Base-by-base conservation (phyloP, 2,888 invertebrate genomes). In the Ochropacha duplaris region DNA sequence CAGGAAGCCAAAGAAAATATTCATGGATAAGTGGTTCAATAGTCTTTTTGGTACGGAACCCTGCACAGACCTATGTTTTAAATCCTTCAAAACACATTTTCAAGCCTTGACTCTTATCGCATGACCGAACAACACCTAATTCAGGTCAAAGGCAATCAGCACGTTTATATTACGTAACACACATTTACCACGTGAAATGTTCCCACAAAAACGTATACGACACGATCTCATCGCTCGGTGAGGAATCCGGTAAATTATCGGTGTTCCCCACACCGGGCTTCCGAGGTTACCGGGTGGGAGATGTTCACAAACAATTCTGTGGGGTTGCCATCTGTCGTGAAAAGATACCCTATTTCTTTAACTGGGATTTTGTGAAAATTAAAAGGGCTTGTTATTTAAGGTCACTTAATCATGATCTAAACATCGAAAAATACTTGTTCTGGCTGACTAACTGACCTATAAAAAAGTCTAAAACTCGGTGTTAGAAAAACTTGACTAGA, bases 101-200 rank as follows among this genome's bases (percentile, higher is more conserved):
- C n/a, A n/a, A 36, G n/a, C n/a, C 9, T 5, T 5, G 2, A 12
- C n/a, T 5, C 9, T 36, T 36, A 4, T 9, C 9, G n/a, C 36
- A n/a, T n/a, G 5, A 34, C 14, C 2, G 3, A 31, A 0, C 1
- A 36, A 22, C 49, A 14, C 31, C n/a, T 28, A 28, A 28, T 31
- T 12, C 16, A 52, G 28, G 50, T 56, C 9, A 28, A 14, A 44
- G 44, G 56, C 26, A 50, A 55, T 24, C 57, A 54, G 19, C 54
- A 44, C 44, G 22, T 49, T 44, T 26, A 52, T 57, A 60, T 55
- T 54, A 59, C 49, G 54, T 52, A 50, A 50, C 57, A 54, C 28
- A 44, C 54, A 51, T 51, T 57, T 54, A 52, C 26, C 54, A 50
- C 54, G 54, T 57, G 44, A 59, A 54, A 57, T 57, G 12, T 12